phyloP scores from a whole-genome alignment of 2,888 invertebrate genomes.

The Dryobotodes eremita region DNA sequence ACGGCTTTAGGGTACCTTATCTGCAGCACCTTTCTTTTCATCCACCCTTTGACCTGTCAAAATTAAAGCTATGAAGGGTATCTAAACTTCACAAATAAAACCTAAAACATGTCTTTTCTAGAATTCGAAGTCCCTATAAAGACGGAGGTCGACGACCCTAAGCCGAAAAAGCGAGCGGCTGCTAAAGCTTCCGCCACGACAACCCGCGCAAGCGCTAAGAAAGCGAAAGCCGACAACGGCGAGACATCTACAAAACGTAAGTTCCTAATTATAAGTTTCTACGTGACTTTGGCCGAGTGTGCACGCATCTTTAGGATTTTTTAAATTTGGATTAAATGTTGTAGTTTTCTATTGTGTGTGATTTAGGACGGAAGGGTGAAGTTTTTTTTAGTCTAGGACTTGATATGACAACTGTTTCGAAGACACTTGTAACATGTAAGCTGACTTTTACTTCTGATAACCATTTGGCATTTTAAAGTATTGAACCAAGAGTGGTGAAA shows the following conservation, averaged over 20 bases:
- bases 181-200: slow-evolving; percentile 74
- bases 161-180: slow-evolving; percentile 78
- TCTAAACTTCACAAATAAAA: slow-evolving; percentile 2
- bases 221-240: slow-evolving; percentile 74
- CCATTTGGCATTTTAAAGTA: neutral
- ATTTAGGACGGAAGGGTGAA: slow-evolving; percentile 2
- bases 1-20: neutral
- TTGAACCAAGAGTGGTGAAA: slow-evolving; percentile 1
- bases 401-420: neutral
- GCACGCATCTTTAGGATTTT: slow-evolving; percentile 61
- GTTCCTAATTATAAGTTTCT: slow-evolving; percentile 74
- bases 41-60: neutral
- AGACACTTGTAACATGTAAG: neutral
- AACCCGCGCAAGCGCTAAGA: slow-evolving; percentile 77
- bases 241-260: slow-evolving; percentile 85
- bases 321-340: neutral
- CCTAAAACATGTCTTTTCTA: slow-evolving; percentile 59
- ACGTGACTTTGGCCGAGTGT: slow-evolving; percentile 73
- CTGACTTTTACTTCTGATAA: neutral
- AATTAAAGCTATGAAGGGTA: neutral
- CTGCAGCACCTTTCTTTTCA: neutral
- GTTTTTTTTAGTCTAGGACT: neutral
- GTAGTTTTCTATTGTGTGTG: slow-evolving; percentile 10
- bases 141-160: slow-evolving; percentile 78
- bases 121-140: slow-evolving; percentile 84